A percentile compares a stretch with the other conserved stretches of the same genome.
Conservation (phyloP, 2,888 invertebrate genomes). For the Luperina nickerlii region DNA sequence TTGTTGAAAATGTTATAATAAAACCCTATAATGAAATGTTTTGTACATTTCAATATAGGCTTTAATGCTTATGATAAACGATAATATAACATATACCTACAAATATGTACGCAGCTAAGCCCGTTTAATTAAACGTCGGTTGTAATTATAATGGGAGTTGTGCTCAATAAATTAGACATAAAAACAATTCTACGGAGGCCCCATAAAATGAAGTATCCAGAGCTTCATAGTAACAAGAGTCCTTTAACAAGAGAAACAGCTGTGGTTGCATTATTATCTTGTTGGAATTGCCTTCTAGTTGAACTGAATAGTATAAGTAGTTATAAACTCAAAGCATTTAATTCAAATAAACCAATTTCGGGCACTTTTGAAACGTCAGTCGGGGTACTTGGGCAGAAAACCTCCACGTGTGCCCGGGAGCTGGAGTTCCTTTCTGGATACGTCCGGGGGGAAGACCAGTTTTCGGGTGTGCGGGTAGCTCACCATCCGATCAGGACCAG, state of each 20-base stretch:
- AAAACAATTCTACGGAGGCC: conserved; percentile 57
- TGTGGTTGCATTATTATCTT: conserved; percentile 8
- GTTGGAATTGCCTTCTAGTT: neutral
- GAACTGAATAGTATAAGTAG: neutral
- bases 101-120: conserved; percentile 37
- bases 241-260: conserved; percentile 11
- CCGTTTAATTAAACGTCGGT: conserved; percentile 63
- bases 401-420: too few relatives aligned
- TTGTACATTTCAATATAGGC: neutral
- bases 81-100: conserved; percentile 23
- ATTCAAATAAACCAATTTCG: neutral
- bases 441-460: too few relatives aligned
- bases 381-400: too few relatives aligned
- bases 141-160: conserved; percentile 61
- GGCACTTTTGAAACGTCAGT: neutral
- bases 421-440: too few relatives aligned
- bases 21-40: too few relatives aligned
- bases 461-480: too few relatives aligned
- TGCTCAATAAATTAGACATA: conserved; percentile 61
- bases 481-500: too few relatives aligned
- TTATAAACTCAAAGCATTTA: neutral
- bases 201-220: conserved; percentile 51
- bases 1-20: conserved; percentile 12
- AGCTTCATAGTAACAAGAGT: neutral
- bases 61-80: conserved; percentile 37